These are phyloP conservation scores for Plemyria rubiginata DNA, from an alignment of 2,888 invertebrate species.

Conservation along the genomic window DNA sequence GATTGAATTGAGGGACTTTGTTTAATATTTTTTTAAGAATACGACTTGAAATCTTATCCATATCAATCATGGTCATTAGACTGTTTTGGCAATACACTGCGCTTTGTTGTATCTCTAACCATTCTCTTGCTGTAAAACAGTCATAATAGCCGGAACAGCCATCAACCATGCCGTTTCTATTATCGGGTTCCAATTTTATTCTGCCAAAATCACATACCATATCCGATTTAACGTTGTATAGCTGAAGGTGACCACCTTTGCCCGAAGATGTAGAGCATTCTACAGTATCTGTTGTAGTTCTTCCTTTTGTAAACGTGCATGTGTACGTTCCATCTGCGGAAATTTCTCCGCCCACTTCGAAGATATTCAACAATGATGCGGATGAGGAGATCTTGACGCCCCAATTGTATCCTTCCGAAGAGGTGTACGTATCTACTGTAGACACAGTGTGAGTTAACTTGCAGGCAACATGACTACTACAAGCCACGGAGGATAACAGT, in stretches of 20 bases:
- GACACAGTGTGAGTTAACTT: neutral
- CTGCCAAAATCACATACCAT: neutral
- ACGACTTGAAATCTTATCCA: neutral
- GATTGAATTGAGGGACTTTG: neutral
- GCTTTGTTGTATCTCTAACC: neutral
- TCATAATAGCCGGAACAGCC: neutral
- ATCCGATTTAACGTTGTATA: neutral
- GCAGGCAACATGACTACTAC: neutral
- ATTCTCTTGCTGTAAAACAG: neutral
- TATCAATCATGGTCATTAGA: neutral
- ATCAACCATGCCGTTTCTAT: neutral
- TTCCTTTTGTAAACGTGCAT: neutral
- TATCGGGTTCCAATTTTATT: neutral
- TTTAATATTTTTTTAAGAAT: neutral
- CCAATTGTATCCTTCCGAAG: neutral
- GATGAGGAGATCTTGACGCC: neutral
- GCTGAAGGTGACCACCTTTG: neutral
- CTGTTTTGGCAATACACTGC: neutral
- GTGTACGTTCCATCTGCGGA: neutral
- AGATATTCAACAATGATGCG: neutral
- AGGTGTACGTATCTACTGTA: neutral
- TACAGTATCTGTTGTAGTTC: neutral
- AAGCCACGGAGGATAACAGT: neutral
- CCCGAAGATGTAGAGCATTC: neutral
- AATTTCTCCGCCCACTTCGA: neutral